phyloP scores from a whole-genome alignment of 2,113 vertebrate genomes.

The Stigmatopora nigra region DNA sequence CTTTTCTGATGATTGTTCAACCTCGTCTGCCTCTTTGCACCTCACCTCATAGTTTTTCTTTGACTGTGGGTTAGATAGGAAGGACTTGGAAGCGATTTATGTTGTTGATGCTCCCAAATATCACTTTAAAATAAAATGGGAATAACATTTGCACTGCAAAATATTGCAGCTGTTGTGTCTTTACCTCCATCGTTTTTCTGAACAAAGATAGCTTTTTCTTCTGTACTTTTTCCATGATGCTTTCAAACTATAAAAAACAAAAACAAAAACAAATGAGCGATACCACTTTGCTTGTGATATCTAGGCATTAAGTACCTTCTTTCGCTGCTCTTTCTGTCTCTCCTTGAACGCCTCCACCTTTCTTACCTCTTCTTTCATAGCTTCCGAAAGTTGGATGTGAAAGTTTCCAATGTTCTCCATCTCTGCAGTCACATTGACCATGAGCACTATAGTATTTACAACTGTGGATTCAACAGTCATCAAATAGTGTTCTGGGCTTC shows the following conservation, averaged over 20 bases:
- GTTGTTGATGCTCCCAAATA: too few relatives aligned
- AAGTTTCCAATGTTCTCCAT: slow-evolving; percentile 84
- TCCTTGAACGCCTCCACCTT: slow-evolving; percentile 87
- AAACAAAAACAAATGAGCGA: slow-evolving; percentile 4
- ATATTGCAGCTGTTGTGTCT: background rate
- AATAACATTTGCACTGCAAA: background rate
- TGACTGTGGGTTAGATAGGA: slow-evolving; percentile 65
- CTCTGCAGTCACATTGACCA: slow-evolving; percentile 66
- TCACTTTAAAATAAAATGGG: too few relatives aligned
- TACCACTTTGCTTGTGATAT: background rate
- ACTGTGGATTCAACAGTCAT: background rate
- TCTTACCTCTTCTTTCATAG: slow-evolving; percentile 83
- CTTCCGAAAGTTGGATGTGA: slow-evolving; percentile 82
- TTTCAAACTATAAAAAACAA: slow-evolving; percentile 79
- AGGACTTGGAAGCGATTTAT: background rate
- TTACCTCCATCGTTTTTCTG: slow-evolving; percentile 86
- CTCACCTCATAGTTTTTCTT: slow-evolving; percentile 84
- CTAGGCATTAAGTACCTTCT: slow-evolving; percentile 72
- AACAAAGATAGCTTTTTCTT: slow-evolving; percentile 81
- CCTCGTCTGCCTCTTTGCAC: slow-evolving; percentile 80
- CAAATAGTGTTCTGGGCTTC: too few relatives aligned
- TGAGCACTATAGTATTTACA: background rate
- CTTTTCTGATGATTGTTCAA: slow-evolving; percentile 71
- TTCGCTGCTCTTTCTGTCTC: slow-evolving; percentile 87
- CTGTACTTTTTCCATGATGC: slow-evolving; percentile 84